Percentiles rank a stretch among this genome's conserved stretches.
Conservation (phyloP, 2,113 vertebrate species). For the Psittacara wagleri region DNA sequence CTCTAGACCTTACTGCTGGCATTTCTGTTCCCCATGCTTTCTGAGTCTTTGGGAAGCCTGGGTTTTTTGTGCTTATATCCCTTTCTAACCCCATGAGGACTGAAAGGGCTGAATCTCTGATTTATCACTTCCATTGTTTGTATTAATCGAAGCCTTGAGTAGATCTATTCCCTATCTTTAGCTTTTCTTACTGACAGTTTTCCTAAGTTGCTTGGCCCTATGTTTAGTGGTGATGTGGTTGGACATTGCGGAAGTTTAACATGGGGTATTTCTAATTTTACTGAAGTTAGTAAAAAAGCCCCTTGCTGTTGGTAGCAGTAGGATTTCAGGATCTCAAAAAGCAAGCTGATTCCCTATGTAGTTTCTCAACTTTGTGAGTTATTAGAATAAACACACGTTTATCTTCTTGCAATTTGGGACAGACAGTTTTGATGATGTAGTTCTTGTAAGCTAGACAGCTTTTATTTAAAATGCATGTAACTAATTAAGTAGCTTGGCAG, state of each 20-base stretch:
- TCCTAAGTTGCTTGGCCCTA: not conserved
- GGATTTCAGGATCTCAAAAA: not conserved
- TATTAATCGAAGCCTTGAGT: not conserved
- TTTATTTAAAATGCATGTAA: constrained; percentile 9
- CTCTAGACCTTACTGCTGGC: not conserved
- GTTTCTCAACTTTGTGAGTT: not conserved
- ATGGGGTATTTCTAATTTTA: not conserved
- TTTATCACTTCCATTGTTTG: not conserved
- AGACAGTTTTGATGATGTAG: not conserved
- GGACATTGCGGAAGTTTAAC: not conserved
- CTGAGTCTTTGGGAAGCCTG: not conserved
- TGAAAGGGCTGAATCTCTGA: not conserved
- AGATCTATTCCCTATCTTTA: not conserved
- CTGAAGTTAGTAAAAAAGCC: not conserved
- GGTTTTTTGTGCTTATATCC: not conserved
- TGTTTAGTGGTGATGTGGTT: not conserved
- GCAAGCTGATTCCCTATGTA: not conserved
- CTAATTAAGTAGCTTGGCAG: constrained; percentile 59
- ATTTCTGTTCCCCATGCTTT: not conserved
- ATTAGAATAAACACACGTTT: not conserved
- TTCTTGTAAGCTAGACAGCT: not conserved
- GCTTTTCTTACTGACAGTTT: not conserved
- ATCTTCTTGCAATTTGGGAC: not conserved
- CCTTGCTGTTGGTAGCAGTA: not conserved
- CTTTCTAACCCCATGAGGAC: not conserved